Evolutionary conservation across 2,888 invertebrate genomes (phyloP).

Genomic region (Scaptomyza reducta): DNA sequence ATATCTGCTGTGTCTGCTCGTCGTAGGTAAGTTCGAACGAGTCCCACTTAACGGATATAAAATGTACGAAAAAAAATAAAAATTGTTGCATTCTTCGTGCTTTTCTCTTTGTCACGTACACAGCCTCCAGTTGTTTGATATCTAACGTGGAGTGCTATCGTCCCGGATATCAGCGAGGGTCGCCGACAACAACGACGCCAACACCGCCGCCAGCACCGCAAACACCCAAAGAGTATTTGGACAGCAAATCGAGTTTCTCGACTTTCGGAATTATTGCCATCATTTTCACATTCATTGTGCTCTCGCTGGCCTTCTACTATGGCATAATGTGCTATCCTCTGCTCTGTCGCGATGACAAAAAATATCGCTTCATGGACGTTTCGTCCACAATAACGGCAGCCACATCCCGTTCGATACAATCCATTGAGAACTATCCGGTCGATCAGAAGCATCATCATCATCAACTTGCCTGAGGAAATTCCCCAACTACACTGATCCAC

Average conservation of each 20-base stretch:
- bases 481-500: neutral
- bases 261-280: conserved; percentile 87
- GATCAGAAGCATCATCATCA: conserved; percentile 81
- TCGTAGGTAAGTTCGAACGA: conserved; percentile 57
- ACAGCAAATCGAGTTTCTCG: conserved; percentile 84
- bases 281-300: conserved; percentile 80
- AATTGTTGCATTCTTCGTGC: conserved; percentile 1
- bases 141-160: conserved; percentile 45
- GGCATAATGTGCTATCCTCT: conserved; percentile 88
- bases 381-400: conserved; percentile 83
- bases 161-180: conserved; percentile 46
- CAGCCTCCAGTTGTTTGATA: conserved; percentile 62
- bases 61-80: neutral
- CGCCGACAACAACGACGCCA: conserved; percentile 57
- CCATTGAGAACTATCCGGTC: conserved; percentile 83
- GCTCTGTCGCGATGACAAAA: conserved; percentile 85
- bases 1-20: conserved; percentile 50
- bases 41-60: neutral
- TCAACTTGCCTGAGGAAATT: conserved; percentile 54
- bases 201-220: conserved; percentile 67
- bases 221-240: conserved; percentile 81
- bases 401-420: conserved; percentile 84
- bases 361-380: conserved; percentile 83
- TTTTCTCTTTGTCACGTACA: conserved; percentile 23
- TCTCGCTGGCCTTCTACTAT: conserved; percentile 86